Evolutionary conservation across 2,797 vertebrate genomes (phyloP), one percentile per base, ranked within the genome.

Genomic region (Hypotaenidia okinawae): DNA sequence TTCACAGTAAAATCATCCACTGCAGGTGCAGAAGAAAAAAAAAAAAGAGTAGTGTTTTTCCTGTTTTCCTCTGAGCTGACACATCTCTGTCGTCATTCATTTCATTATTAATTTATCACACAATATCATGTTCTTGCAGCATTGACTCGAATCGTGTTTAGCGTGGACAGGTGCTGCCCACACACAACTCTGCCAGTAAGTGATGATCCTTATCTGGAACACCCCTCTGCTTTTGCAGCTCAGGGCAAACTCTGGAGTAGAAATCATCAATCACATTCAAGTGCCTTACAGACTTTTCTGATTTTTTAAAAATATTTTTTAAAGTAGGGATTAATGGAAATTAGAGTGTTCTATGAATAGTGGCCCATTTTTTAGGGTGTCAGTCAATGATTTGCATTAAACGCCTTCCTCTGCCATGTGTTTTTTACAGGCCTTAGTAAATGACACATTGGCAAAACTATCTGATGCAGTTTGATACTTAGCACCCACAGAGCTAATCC

Each of bases 31-130:
- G 37, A 47, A 45, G 1, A 6, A 52, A 77, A 79, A 10, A 66
- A 33, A 27, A 16, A 79, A 66, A 33, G 24, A 16, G 8, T 1
- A 9, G 5, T 15, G 43, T 25, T 75, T 35, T 41, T 8, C 43
- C 2, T 3, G 49, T 78, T 82, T 51, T 13, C 13, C 5, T 83
- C 25, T 10, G 6, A 19, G 5, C 39, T 85, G 72, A 66, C 45
- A 80, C 25, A 66, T 57, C 19, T 33, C 30, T 85, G 69, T 58
- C 10, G 0, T 63, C 37, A 77, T 72, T 67, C 4, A 35, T 57
- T 89, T 94, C 9, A 78, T 90, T 90, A 72, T 30, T 72, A 62
- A 77, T 80, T 84, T 84, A 69, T 78, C 55, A 80, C 41, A 59
- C 9, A 54, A 39, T 84, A 55, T 78, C 37, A 35, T 51, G 32